These are phyloP conservation scores for Bombus affinis DNA, from an alignment of 1,140 invertebrate species.

Conservation along the genomic window DNA sequence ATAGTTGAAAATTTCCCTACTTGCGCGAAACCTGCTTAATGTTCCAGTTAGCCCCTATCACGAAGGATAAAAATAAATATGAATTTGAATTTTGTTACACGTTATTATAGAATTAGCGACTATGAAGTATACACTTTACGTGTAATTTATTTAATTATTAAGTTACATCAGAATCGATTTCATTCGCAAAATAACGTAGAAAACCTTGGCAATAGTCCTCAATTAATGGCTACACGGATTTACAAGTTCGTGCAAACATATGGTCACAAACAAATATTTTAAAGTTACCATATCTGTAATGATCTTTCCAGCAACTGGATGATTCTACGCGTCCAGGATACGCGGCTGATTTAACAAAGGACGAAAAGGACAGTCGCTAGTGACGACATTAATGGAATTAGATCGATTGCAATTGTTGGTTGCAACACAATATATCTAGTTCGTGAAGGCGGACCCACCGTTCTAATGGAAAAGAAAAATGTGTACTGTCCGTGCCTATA, in stretches of 20 bases:
- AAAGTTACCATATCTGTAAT: background rate
- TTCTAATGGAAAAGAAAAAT: slow-evolving; percentile 56
- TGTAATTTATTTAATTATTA: background rate
- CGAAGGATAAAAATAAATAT: too few species aligned
- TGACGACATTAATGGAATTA: slow-evolving; percentile 43
- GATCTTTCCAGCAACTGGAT: background rate
- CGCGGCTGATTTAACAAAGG: background rate
- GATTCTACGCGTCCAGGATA: too few species aligned
- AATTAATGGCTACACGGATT: background rate
- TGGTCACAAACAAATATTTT: background rate
- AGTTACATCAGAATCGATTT: background rate
- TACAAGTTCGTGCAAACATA: background rate
- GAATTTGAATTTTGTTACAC: too few species aligned
- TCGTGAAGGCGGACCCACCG: slow-evolving; percentile 49
- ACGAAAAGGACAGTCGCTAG: slow-evolving; percentile 1
- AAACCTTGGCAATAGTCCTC: too few species aligned
- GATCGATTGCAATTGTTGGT: slow-evolving; percentile 37
- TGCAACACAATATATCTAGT: slow-evolving; percentile 58
- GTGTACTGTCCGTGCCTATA: slow-evolving; percentile 49
- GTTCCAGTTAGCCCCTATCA: background rate
- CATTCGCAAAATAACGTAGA: too few species aligned
- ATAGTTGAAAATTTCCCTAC: too few species aligned
- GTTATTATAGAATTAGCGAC: too few species aligned
- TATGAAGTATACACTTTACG: too few species aligned
- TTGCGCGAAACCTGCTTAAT: too few species aligned